Evolutionary conservation across 2,888 invertebrate species (phyloP), one percentile per base, ranked within the genome.

Genomic region (Phragmatobia fuliginosa): DNA sequence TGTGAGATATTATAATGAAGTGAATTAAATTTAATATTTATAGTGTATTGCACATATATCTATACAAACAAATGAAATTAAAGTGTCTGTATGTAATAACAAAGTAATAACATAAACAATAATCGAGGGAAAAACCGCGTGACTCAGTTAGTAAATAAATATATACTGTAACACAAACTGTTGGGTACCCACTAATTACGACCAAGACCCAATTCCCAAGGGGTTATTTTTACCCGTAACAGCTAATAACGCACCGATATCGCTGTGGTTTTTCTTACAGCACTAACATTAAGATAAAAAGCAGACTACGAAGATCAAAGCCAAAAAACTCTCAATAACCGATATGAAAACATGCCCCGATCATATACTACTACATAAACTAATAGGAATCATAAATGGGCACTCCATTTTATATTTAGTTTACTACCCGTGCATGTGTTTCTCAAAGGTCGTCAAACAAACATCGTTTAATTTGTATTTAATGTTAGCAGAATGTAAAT

Each of bases 311-410:
- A 63, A 72, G 61, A 75, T 80, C 75, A 80, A 80, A 82, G 75
- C 61, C 59, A 68, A 72, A 77, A 73, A 49, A 70, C 21, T 74
- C 60, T 63, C 73, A 67, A 74, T 79, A 71, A 71, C 70, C 65
- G 68, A 70, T 82, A 74, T 67, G n/a, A 64, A 70, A 74, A 80
- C 77, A 82, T 66, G 33, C 49, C 62, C 59, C 68, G 33, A 60
- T 67, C 74, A 73, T 72, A 70, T 77, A 75, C 71, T 68, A 61
- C 56, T 70, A 71, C 67, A 68, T 72, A 75, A 73, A 72, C 65
- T 71, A 75, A 75, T 67, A 73, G 68, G 69, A 65, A 73, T 75
- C 72, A 74, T 71, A 82, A 80, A 77, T 75, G 78, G 77, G 73
- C 67, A 73, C 71, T 75, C 68, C 70, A 72, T 71, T 71, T 71